Conservation (phyloP, 2,797 vertebrate species). For the Crocidura indochinensis region DNA sequence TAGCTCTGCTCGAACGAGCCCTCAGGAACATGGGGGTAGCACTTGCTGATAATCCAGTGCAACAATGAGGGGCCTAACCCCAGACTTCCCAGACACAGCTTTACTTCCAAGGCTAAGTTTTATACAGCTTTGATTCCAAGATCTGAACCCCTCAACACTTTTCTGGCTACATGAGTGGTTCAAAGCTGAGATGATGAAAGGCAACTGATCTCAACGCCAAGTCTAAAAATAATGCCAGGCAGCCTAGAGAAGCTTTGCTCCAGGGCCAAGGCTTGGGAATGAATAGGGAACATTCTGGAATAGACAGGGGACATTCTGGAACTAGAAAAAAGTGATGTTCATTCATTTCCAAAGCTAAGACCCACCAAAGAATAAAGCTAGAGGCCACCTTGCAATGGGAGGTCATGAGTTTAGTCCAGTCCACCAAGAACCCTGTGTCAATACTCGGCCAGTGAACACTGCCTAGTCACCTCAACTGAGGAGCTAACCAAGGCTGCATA, state of each 20-base stretch:
- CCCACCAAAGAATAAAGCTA: slow-evolving; percentile 8
- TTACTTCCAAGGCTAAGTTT: too few species aligned
- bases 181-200: slow-evolving; percentile 49
- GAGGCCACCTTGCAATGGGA: not conserved
- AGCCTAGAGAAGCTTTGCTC: too few species aligned
- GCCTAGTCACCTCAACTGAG: slow-evolving; percentile 83
- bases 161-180: not conserved
- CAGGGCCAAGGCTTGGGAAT: too few species aligned
- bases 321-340: not conserved
- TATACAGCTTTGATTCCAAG: too few species aligned
- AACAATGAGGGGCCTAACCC: too few species aligned
- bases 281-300: too few species aligned
- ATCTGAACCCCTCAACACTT: too few species aligned
- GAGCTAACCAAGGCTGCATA: slow-evolving; percentile 76
- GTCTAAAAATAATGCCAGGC: slow-evolving; percentile 52
- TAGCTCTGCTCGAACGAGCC: not conserved
- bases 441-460: not conserved
- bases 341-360: slow-evolving; percentile 3
- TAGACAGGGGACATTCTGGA: slow-evolving; percentile 4
- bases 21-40: too few species aligned
- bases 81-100: too few species aligned
- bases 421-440: not conserved
- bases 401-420: slow-evolving; percentile 1
- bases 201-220: slow-evolving; percentile 44
- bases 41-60: too few species aligned